Evolutionary conservation across 2,888 invertebrate species (phyloP).

Genomic region (Stramonita haemastoma): DNA sequence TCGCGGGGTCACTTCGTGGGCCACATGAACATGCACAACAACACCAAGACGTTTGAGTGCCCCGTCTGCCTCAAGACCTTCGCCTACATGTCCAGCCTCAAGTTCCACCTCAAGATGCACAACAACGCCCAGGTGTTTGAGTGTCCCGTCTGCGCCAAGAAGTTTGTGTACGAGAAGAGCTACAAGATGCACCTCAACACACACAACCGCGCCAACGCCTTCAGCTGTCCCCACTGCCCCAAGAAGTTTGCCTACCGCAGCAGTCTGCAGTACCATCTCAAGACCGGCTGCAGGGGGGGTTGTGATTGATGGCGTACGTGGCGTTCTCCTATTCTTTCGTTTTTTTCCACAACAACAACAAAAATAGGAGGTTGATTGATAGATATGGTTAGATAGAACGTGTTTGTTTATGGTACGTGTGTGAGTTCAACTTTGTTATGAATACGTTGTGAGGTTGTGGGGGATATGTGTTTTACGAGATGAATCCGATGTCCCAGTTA

Average conservation of each 20-base stretch:
- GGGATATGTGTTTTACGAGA: too few relatives aligned
- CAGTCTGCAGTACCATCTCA: constrained; percentile 18
- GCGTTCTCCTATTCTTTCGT: too few relatives aligned
- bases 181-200: constrained; percentile 32
- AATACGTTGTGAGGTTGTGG: too few relatives aligned
- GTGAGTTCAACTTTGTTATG: too few relatives aligned
- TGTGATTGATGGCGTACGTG: not conserved
- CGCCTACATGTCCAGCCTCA: constrained; percentile 45
- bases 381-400: too few relatives aligned
- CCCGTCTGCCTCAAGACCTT: constrained; percentile 43
- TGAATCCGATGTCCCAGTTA: too few relatives aligned
- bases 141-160: constrained; percentile 32
- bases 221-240: constrained; percentile 16
- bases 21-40: constrained; percentile 48
- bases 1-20: constrained; percentile 44
- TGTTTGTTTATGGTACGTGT: too few relatives aligned
- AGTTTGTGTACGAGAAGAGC: constrained; percentile 29
- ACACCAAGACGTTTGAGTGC: constrained; percentile 45
- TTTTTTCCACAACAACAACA: too few relatives aligned
- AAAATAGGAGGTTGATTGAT: too few relatives aligned
- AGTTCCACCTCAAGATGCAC: constrained; percentile 40
- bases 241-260: constrained; percentile 28
- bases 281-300: constrained; percentile 13
- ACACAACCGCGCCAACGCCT: constrained; percentile 30
- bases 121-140: constrained; percentile 30